Base-by-base conservation (phyloP, 1,140 invertebrate species). In the Sitophilus oryzae region DNA sequence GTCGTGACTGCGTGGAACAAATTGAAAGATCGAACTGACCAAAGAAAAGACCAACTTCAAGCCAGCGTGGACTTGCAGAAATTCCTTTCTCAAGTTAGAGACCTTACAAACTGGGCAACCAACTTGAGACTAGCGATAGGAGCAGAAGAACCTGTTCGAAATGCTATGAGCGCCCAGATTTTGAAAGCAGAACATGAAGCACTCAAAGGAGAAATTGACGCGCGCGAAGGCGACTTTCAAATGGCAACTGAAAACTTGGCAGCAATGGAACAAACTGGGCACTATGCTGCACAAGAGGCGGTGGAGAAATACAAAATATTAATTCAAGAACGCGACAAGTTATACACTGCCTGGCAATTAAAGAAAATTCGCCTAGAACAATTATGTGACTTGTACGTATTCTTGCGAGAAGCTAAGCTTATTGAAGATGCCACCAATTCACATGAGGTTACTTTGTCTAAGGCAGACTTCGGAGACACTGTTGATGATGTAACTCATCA, bases 371-470 rank as follows among this genome's bases (percentile, higher is more conserved):
- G 91, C 63, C 74, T 98, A 18, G 91, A 96, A 71, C 94, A 99
- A 71, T 77, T 96, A 38, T 93, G 95, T 56, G 93, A 98, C 70
- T 75, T 95, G 47, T 93, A 97, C 68, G 89, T 92, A 67, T 98
- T 98, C 81, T 74, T 96, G 38, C 78, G 94, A 22, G 96, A 98
- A 75, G 91, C 91, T 10, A 93, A 95, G 68, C 89, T 95, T 71
- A 79, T 98, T 18, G 89, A 97, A 64, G 88, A 91, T 59, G 77
- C 93, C 2, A 93, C 91, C 52, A 84, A 82, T 20, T 81, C 88
- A 5, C 94, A 98, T 72, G 93, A 96, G 75, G 89, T 86, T 0
- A 81, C 85, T 0, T 67, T 84, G 4, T 64, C 76, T 75, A 59
- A 61, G 34, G 20, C 57, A 21, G 66, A 69, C 74, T 61, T 76